A percentile compares a stretch with the other conserved stretches of the same genome.
Evolutionary conservation across 2,888 invertebrate genomes (phyloP).

Genomic region (Cheilosia soror): DNA sequence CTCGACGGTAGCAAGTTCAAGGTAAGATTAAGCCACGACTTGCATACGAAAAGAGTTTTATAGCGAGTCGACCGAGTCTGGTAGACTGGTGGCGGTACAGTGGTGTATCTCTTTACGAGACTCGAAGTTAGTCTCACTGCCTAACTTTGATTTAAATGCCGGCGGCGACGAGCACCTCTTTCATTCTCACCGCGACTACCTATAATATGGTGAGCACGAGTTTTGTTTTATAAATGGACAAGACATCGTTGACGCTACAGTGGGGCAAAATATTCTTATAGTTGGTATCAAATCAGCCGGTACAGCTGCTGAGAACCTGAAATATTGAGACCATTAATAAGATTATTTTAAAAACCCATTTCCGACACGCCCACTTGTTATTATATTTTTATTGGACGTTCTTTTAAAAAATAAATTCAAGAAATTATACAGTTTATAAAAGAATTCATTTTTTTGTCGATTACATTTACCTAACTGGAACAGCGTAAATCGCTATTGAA

Average conservation of each 20-base stretch:
- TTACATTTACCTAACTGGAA: too few species aligned
- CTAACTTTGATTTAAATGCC: constrained; percentile 1
- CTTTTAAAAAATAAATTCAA: too few species aligned
- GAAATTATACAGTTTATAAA: too few species aligned
- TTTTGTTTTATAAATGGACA: constrained; percentile 11
- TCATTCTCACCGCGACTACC: constrained; percentile 12
- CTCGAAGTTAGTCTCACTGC: constrained; percentile 52
- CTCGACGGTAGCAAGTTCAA: constrained; percentile 82
- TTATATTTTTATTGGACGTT: too few species aligned
- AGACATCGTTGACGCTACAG: neutral
- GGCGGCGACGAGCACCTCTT: constrained; percentile 29
- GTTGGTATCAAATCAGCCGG: too few species aligned
- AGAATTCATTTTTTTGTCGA: too few species aligned
- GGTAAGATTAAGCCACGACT: constrained; percentile 83
- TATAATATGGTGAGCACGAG: constrained; percentile 1
- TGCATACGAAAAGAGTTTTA: constrained; percentile 83
- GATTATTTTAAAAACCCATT: too few species aligned
- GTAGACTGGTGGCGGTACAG: constrained; percentile 3
- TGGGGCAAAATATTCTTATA: too few species aligned
- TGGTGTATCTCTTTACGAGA: constrained; percentile 62
- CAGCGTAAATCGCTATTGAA: too few species aligned
- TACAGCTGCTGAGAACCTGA: too few species aligned
- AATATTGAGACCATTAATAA: too few species aligned
- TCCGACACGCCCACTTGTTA: too few species aligned
- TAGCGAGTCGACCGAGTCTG: constrained; percentile 76